These are phyloP conservation scores for Petrolisthes manimaculis DNA, from an alignment of 2,888 invertebrate species.

Conservation along the genomic window DNA sequence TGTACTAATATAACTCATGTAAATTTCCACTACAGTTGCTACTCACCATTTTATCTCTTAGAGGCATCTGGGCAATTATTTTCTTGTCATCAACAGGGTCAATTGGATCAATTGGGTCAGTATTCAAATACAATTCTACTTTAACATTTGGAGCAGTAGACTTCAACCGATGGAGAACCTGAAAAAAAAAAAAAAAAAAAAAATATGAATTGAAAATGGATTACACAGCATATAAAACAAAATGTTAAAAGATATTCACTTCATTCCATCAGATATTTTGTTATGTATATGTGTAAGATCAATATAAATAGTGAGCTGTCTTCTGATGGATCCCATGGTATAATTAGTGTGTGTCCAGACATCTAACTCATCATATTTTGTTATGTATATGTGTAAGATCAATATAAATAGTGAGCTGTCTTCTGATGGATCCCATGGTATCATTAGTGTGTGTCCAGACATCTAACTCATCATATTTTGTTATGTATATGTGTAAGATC, in stretches of 20 bases:
- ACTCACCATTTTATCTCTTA: slow-evolving; percentile 88
- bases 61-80: slow-evolving; percentile 85
- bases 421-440: too few relatives aligned
- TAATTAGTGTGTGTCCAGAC: slow-evolving; percentile 94
- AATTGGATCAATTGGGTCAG: slow-evolving; percentile 86
- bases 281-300: neutral
- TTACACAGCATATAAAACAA: too few relatives aligned
- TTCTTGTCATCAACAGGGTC: slow-evolving; percentile 90
- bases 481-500: too few relatives aligned
- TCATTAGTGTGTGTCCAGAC: too few relatives aligned
- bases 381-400: too few relatives aligned
- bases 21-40: neutral
- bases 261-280: neutral
- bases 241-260: neutral
- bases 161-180: slow-evolving; percentile 78
- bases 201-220: too few relatives aligned
- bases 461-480: too few relatives aligned
- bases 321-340: slow-evolving; percentile 86
- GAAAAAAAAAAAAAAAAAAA: slow-evolving; percentile 68
- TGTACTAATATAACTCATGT: neutral
- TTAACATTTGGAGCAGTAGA: slow-evolving; percentile 78
- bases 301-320: slow-evolving; percentile 71
- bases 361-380: too few relatives aligned
- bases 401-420: too few relatives aligned
- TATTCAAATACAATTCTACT: slow-evolving; percentile 89